A percentile compares a stretch with the other conserved stretches of the same genome.
Conservation (phyloP, 1,140 invertebrate species). For the Drosophila subpulchrella region DNA sequence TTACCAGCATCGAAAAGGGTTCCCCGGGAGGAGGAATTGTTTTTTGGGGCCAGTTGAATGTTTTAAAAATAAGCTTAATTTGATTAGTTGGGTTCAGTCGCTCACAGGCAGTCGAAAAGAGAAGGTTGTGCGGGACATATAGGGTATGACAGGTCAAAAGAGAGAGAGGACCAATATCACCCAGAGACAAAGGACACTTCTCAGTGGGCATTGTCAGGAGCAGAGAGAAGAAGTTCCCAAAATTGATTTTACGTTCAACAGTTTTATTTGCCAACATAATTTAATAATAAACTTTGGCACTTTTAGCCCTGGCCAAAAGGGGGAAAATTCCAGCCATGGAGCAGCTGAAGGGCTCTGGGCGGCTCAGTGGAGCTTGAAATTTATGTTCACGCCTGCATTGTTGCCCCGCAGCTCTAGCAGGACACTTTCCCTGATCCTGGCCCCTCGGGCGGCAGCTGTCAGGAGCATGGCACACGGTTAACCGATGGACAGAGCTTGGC, state of each 20-base stretch:
- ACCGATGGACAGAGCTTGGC: constrained; percentile 39
- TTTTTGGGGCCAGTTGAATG: constrained; percentile 51
- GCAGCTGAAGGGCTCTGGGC: constrained; percentile 15
- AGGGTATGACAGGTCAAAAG: not conserved
- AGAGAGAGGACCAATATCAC: not conserved
- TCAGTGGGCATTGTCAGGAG: constrained; percentile 39
- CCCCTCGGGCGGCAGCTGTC: constrained; percentile 56
- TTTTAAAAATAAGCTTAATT: constrained; percentile 74
- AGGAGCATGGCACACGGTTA: constrained; percentile 53
- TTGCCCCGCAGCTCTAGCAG: constrained; percentile 51
- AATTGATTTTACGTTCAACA: constrained; percentile 76
- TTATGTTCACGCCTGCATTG: constrained; percentile 78
- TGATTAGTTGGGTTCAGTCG: constrained; percentile 79
- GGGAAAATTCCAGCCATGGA: not conserved
- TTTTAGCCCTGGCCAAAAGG: constrained; percentile 62
- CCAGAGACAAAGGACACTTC: constrained; percentile 39
- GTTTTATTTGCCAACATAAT: constrained; percentile 80
- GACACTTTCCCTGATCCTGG: constrained; percentile 16
- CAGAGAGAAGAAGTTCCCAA: constrained; percentile 49
- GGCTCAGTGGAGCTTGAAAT: constrained; percentile 73
- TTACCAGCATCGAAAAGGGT: constrained; percentile 75
- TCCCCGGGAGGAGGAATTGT: constrained; percentile 36
- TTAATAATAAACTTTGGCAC: constrained; percentile 82
- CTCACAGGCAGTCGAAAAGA: constrained; percentile 30
- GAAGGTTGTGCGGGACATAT: not conserved